Conservation (phyloP, 92 coral and sea anemone genomes). For the Palythoa grandiflora region DNA sequence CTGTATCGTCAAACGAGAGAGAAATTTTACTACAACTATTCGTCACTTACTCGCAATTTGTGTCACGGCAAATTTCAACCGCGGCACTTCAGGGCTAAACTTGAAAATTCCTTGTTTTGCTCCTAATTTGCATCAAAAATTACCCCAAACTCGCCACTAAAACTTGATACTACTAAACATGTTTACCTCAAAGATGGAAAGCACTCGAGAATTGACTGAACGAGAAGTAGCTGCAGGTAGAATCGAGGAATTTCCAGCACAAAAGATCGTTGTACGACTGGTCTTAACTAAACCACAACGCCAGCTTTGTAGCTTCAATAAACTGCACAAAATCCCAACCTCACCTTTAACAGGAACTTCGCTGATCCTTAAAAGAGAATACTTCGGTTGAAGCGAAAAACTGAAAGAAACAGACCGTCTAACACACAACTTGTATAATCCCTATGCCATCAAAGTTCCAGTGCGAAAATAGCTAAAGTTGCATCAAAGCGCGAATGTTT, state of each 20-base stretch:
- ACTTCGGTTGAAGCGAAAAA: slow-evolving; percentile 26
- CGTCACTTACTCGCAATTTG: not conserved
- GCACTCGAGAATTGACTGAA: slow-evolving; percentile 6
- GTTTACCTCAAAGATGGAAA: not conserved
- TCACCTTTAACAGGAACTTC: slow-evolving; percentile 24
- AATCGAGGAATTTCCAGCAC: slow-evolving; percentile 35
- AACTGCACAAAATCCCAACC: not conserved
- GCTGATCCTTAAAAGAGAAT: slow-evolving; percentile 43
- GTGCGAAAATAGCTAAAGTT: slow-evolving; percentile 82
- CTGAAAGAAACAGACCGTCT: not conserved
- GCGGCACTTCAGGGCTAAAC: slow-evolving; percentile 5
- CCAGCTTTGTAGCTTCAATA: not conserved
- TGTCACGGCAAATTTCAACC: slow-evolving; percentile 32
- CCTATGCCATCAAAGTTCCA: slow-evolving; percentile 46
- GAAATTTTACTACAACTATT: not conserved
- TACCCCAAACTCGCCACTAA: not conserved
- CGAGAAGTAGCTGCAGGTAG: slow-evolving; percentile 5
- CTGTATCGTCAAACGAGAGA: not conserved
- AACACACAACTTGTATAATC: slow-evolving; percentile 22
- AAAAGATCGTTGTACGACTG: slow-evolving; percentile 35
- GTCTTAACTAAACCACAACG: not conserved
- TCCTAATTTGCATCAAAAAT: not conserved
- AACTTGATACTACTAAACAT: not conserved
- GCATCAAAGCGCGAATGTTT: slow-evolving; percentile 98
- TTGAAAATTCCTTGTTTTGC: slow-evolving; percentile 20